Evolutionary conservation across 1,140 invertebrate genomes (phyloP).

Genomic region (Saccostrea echinata): DNA sequence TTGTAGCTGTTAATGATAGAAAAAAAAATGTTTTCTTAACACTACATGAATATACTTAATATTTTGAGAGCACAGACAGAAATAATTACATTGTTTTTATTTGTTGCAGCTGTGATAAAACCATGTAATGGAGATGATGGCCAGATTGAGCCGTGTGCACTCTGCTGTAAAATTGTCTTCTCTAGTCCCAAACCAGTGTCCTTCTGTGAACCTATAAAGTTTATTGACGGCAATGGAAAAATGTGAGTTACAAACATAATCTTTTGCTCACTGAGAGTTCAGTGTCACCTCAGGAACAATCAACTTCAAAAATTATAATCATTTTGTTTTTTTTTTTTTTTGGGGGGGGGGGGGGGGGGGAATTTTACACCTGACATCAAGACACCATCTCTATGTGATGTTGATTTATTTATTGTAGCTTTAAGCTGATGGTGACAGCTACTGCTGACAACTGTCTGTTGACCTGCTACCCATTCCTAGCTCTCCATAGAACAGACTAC

Average conservation of each 20-base stretch:
- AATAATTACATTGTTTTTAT: not conserved
- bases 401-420: slow-evolving; percentile 65
- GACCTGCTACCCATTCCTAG: slow-evolving; percentile 79
- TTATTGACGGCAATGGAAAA: slow-evolving; percentile 70
- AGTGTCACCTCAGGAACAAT: no score
- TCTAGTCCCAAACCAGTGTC: slow-evolving; percentile 75
- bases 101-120: slow-evolving; percentile 67
- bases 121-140: slow-evolving; percentile 70
- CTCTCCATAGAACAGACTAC: slow-evolving; percentile 76
- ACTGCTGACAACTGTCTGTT: slow-evolving; percentile 79
- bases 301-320: no score
- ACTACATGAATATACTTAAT: no score
- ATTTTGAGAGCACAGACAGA: not conserved
- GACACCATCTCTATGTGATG: not conserved
- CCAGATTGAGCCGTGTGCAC: slow-evolving; percentile 68
- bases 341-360: no score
- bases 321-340: no score
- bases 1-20: no score
- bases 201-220: slow-evolving; percentile 71
- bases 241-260: slow-evolving; percentile 59
- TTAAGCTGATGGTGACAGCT: slow-evolving; percentile 73
- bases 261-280: no score
- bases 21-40: no score
- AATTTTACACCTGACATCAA: no score
- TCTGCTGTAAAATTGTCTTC: slow-evolving; percentile 75